Evolutionary conservation across 2,113 vertebrate species (phyloP).

Genomic region (Perognathus longimembris): DNA sequence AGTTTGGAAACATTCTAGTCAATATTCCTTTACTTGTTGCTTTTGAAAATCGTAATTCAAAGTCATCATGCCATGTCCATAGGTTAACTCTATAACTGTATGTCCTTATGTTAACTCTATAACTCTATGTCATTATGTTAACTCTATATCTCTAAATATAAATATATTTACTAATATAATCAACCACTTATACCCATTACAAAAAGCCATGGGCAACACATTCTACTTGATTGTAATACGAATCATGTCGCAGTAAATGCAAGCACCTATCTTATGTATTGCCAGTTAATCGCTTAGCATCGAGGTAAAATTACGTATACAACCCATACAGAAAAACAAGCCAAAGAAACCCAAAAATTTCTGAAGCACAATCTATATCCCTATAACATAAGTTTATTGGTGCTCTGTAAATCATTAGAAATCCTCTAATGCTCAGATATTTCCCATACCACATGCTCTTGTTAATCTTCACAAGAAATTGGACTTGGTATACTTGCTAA

Average conservation of each 20-base stretch:
- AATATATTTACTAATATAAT: not conserved
- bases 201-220: not conserved
- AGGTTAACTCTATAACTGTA: not conserved
- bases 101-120: not conserved
- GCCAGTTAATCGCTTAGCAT: not conserved
- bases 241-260: not conserved
- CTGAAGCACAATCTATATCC: not conserved
- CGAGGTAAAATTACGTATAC: constrained; percentile 15
- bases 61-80: not conserved
- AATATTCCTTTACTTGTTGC: not conserved
- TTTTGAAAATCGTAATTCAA: not conserved
- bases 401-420: constrained; percentile 46
- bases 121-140: not conserved
- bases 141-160: not conserved
- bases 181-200: not conserved
- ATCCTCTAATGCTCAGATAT: constrained; percentile 6
- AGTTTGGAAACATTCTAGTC: not conserved
- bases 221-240: not conserved
- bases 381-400: constrained; percentile 27
- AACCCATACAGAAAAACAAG: not conserved
- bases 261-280: not conserved
- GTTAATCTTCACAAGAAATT: not conserved
- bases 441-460: not conserved
- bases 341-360: not conserved
- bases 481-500: not conserved